A percentile compares a stretch with the other conserved stretches of the same genome.
These are phyloP conservation scores for Cyanistes caeruleus DNA, from an alignment of 2,113 vertebrate species.

Conservation along the genomic window DNA sequence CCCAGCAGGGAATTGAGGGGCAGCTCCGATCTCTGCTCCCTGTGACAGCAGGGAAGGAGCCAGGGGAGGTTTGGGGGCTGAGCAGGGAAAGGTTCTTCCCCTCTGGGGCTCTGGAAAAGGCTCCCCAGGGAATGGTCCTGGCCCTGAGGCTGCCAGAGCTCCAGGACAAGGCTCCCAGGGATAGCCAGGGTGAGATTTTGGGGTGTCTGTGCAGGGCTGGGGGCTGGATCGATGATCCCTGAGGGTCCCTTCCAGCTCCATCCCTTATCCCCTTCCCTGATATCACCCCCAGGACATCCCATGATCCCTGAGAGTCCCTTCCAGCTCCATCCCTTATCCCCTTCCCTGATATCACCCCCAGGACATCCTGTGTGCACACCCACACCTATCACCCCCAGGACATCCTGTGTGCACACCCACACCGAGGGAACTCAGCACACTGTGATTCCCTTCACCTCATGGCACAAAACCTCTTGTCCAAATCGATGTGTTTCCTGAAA, in stretches of 20 bases:
- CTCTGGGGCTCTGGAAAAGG: background rate
- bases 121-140: background rate
- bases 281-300: background rate
- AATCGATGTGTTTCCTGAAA: background rate
- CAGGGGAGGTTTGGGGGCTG: background rate
- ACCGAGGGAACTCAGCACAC: rapidly evolving
- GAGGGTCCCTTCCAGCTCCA: background rate
- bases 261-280: rapidly evolving
- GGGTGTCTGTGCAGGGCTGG: background rate
- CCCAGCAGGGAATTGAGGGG: rapidly evolving
- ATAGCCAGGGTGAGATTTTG: background rate
- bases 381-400: rapidly evolving
- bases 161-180: rapidly evolving
- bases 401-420: background rate
- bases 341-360: rapidly evolving
- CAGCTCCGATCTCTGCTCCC: background rate
- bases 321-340: background rate
- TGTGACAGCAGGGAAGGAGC: background rate
- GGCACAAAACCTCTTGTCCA: background rate
- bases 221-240: background rate
- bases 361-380: background rate
- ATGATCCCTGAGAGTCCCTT: background rate
- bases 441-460: background rate
- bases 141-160: background rate
- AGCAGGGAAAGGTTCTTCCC: background rate